Evolutionary conservation across 2,797 vertebrate species (phyloP).

Genomic region (Anguilla obscura): DNA sequence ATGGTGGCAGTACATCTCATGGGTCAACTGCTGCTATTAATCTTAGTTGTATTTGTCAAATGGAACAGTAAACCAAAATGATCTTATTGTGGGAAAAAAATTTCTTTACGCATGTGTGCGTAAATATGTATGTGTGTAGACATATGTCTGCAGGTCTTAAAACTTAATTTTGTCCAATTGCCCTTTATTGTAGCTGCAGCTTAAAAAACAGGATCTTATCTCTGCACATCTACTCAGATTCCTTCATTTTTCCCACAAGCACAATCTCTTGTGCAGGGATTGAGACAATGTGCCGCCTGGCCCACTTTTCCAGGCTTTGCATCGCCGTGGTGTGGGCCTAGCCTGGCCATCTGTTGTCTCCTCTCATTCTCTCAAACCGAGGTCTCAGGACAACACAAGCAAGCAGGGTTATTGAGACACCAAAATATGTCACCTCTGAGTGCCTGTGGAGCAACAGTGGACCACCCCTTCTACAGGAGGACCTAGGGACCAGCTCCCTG

Average conservation of each 20-base stretch:
- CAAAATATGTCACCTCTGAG: constrained; percentile 29
- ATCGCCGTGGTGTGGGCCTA: constrained; percentile 41
- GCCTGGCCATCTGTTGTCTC: constrained; percentile 58
- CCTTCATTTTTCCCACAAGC: not conserved
- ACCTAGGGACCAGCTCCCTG: not conserved
- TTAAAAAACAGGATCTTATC: not conserved
- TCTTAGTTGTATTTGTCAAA: too few species aligned
- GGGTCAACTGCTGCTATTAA: too few species aligned
- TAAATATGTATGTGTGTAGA: not conserved
- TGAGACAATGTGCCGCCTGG: constrained; percentile 28
- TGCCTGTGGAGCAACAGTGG: not conserved
- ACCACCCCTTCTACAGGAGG: constrained; percentile 44
- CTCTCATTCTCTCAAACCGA: constrained; percentile 48
- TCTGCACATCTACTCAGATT: not conserved
- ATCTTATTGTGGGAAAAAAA: too few species aligned
- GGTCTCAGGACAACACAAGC: constrained; percentile 30
- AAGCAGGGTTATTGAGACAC: constrained; percentile 32
- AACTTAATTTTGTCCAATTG: not conserved
- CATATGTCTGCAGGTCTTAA: not conserved
- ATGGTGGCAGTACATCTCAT: too few species aligned
- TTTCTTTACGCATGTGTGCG: too few species aligned
- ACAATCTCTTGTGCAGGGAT: constrained; percentile 39
- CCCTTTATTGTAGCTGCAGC: not conserved
- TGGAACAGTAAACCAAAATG: too few species aligned
- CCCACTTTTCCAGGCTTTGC: not conserved